Evolutionary conservation across 2,888 invertebrate species (phyloP).

Genomic region (Aphodius sticticus): DNA sequence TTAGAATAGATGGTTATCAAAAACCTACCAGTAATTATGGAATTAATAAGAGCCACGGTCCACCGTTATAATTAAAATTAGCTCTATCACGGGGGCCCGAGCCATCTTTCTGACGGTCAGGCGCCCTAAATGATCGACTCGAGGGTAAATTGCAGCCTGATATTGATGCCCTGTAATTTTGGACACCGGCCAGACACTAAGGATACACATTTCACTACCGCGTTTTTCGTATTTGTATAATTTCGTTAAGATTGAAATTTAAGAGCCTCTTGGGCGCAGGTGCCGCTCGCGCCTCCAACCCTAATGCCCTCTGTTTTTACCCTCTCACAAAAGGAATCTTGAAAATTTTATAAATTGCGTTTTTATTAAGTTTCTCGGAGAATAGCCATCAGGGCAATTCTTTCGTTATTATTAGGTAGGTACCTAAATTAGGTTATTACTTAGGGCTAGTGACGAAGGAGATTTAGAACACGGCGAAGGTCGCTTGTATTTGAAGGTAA

Average conservation of each 20-base stretch:
- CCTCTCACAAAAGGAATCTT: conserved; percentile 13
- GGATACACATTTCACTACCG: conserved; percentile 49
- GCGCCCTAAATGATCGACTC: conserved; percentile 32
- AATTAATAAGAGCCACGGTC: conserved; percentile 35
- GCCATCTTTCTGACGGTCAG: conserved; percentile 6
- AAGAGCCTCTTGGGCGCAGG: conserved; percentile 32
- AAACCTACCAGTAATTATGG: conserved; percentile 40
- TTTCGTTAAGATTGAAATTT: conserved; percentile 41
- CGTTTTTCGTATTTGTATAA: conserved; percentile 54
- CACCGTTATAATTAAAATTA: conserved; percentile 39
- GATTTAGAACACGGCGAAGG: not conserved
- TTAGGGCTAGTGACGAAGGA: not conserved
- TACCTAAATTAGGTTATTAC: conserved; percentile 4
- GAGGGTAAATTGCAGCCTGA: conserved; percentile 50
- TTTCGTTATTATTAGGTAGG: not conserved
- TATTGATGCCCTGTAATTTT: conserved; percentile 56
- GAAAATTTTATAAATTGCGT: not conserved
- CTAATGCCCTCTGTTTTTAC: not conserved
- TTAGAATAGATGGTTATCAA: conserved; percentile 30
- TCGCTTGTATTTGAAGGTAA: not conserved
- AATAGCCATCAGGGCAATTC: too few species aligned
- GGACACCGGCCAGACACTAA: conserved; percentile 52
- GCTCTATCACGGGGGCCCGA: conserved; percentile 34
- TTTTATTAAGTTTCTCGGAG: not conserved
- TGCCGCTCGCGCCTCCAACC: conserved; percentile 16